These are phyloP conservation scores for Promerops cafer DNA, from an alignment of 2,113 vertebrate genomes.

Conservation along the genomic window DNA sequence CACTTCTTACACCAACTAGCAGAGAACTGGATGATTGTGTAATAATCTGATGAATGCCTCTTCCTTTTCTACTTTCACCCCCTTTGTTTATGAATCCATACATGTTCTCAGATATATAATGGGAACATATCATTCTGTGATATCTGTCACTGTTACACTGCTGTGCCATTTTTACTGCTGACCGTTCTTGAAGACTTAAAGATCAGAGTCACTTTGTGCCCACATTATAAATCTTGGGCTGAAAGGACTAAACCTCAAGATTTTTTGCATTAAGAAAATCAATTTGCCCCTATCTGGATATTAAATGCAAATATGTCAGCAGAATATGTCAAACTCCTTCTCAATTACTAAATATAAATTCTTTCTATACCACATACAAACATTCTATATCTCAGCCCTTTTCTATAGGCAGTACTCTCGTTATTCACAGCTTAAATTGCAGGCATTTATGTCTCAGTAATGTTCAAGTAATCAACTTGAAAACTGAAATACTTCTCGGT, in stretches of 20 bases:
- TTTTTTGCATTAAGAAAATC: neutral
- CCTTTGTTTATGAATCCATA: neutral
- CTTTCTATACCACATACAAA: neutral
- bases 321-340: neutral
- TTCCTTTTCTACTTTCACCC: neutral
- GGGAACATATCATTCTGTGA: neutral
- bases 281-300: neutral
- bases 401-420: neutral
- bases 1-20: neutral
- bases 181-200: neutral
- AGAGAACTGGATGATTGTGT: neutral
- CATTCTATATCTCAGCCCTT: neutral
- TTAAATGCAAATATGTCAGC: neutral
- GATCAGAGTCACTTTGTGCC: neutral
- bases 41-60: neutral
- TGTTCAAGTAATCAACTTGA: neutral
- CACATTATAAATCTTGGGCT: neutral
- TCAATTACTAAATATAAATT: neutral
- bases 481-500: neutral
- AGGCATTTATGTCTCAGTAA: neutral
- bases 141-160: neutral
- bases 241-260: neutral
- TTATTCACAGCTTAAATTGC: neutral
- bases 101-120: neutral
- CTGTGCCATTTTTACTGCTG: neutral